Base-by-base conservation (phyloP, 2,797 vertebrate species). In the Liparis tanakae region DNA sequence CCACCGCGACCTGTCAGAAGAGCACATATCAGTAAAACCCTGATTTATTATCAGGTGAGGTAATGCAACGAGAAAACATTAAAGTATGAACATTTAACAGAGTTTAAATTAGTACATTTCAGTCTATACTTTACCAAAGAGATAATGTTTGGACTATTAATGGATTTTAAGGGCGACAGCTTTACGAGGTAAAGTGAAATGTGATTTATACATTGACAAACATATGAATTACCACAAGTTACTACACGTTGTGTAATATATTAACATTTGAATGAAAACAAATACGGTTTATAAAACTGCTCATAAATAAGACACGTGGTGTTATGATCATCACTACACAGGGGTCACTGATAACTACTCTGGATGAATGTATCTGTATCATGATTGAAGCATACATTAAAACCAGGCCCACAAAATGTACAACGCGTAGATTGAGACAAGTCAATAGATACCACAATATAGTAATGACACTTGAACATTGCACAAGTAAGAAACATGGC, bases 1-100 rank as follows among this genome's bases (percentile, higher is more conserved):
- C 97, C 97, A 14, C 97, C 97, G 8, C 96, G 95, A 62, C 97
- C 97, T 98, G 53, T 67, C 4, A 6, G 36, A 20, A 36, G 58
- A 76, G 68, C 34, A 87, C 44, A 70, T 1, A 56, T 14, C 3
- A 69, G 10, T 30, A 46, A 67, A 57, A 18, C 9, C 4, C 5
- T 51, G 5, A 20, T 50, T 43, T 43, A 30, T 22, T 43, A 7
- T 67, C 8, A 30, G 25, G 7, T 10, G 1, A 56, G 0, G 22
- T 17, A 34, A 59, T 3, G n/a, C 7, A 67, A 34, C 2, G 34
- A 57, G n/a, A 18, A 4, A 30, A 67, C 6, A 48, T 17, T 14
- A 4, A 64, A 14, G 33, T 33, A 59, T 37, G 3, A 53, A 54
- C 17, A 77, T 17, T 39, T 5, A 65, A 65, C 25, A 39, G 44